Base-by-base conservation (phyloP, 2,797 vertebrate genomes). In the Chelidonichthys spinosus region DNA sequence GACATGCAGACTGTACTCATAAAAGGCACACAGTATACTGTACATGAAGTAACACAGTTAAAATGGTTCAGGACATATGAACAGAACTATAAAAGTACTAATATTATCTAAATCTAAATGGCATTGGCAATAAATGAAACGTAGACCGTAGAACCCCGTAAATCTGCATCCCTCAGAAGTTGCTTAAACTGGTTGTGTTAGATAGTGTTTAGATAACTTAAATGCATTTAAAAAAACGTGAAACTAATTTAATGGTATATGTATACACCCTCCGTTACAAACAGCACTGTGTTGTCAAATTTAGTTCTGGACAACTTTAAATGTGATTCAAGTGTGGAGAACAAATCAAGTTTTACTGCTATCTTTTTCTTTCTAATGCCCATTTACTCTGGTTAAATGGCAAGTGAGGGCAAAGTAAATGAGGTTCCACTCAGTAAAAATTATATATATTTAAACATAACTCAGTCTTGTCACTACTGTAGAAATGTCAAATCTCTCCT, bases 401-500 rank as follows among this genome's bases (percentile, higher is more conserved):
- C 65, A 70, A 76, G 59, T 61, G 42, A 84, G 68, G 61, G 66
- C 77, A 54, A 82, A 67, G 83, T 47, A 70, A 82, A 87, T 64
- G 76, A 89, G 76, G 78, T 70, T 81, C 74, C 44, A 75, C 72
- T 35, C 61, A 64, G 61, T 54, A 62, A 76, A 81, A 71, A 61
- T 10, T 17, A 39, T 37, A n/a, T 4, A 2, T 43, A 61, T 25
- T 43, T 10, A 39, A 56, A 11, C 17, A 71, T 59, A 84, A 69
- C 67, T 33, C 84, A 70, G 55, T 70, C 42, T 78, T 76, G 64
- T 76, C 76, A 44, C 79, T 78, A 85, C 53, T 76, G 65, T 90
- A 76, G 83, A 78, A 92, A 82, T 54, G 64, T 95, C 84, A 95
- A 50, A 94, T 93, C 67, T 95, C 92, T 84, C 94, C 94, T 90